Evolutionary conservation across 2,797 vertebrate species (phyloP), one percentile per base, ranked within the genome.

Genomic region (Leuciscus waleckii): DNA sequence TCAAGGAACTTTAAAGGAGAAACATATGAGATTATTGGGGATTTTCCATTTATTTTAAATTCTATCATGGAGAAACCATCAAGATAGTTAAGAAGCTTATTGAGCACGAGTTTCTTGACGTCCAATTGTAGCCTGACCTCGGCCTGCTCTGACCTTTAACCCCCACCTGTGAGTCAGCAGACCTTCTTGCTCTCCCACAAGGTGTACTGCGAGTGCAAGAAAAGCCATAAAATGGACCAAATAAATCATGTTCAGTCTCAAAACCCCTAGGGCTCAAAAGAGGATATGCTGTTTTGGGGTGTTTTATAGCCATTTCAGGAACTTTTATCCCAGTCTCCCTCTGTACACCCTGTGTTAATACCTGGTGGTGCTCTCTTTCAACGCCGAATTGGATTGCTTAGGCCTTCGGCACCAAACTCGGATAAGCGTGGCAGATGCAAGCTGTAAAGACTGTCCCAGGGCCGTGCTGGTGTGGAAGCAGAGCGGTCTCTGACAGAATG

Each of bases 401-500:
- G 77, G 71, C 79, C 56, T 77, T 80, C 43, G 78, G 84, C 43
- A 19, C 58, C 32, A 73, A 78, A 49, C 74, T 79, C 49, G 37
- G 78, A 86, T 81, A 70, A 85, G 80, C 37, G 9, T 71, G 54
- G 71, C 77, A 81, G 86, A 87, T 84, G 74, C 76, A 56, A 79
- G 49, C 61, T 79, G 56, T 69, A 70, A 85, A 75, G 75, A 79
- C 71, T 79, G 88, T 89, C 85, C 88, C 85, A 82, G 75, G 79
- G 87, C 82, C 39, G 14, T 68, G 41, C 82, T 63, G 41, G 75
- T 73, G 75, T 51, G 61, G 54, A 82, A 82, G 65, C 74, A 39
- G 84, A 83, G 84, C 69, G 78, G 35, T 81, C 75, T 81, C 49
- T 86, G 85, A 86, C 82, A 86, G 82, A 78, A 85, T 85, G 77